A percentile compares a stretch with the other conserved stretches of the same genome.
phyloP scores from a whole-genome alignment of 1,140 invertebrate species.

The Saccostrea glomerata region DNA sequence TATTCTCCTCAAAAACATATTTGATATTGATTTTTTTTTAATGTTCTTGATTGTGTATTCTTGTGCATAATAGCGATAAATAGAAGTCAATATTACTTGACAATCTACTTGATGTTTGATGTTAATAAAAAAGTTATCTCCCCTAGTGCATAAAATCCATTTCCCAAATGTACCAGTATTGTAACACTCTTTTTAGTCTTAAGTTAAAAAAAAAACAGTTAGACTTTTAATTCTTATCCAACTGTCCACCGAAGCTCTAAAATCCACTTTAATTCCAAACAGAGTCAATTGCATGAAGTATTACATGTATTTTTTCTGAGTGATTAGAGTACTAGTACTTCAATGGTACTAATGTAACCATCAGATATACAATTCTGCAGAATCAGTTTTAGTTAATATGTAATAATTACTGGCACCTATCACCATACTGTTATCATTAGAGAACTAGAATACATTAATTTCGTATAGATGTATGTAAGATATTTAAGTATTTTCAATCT shows the following conservation, averaged over 20 bases:
- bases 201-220: background rate
- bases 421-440: too few relatives aligned
- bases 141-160: background rate
- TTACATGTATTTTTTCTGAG: background rate
- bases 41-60: background rate
- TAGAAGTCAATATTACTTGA: background rate
- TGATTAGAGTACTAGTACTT: background rate
- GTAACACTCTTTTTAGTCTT: background rate
- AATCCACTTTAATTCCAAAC: background rate
- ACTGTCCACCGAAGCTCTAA: background rate
- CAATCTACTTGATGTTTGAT: background rate
- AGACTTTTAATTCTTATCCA: background rate
- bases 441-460: too few relatives aligned
- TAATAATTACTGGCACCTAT: too few relatives aligned
- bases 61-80: background rate
- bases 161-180: background rate
- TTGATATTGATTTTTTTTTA: background rate
- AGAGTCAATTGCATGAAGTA: background rate
- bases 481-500: background rate
- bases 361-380: too few relatives aligned
- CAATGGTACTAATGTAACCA: too few relatives aligned
- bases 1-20: too few relatives aligned
- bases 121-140: background rate
- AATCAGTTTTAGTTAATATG: too few relatives aligned
- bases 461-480: too few relatives aligned